Conservation (phyloP, 2,797 vertebrate species). For the Sebastes variabilis region DNA sequence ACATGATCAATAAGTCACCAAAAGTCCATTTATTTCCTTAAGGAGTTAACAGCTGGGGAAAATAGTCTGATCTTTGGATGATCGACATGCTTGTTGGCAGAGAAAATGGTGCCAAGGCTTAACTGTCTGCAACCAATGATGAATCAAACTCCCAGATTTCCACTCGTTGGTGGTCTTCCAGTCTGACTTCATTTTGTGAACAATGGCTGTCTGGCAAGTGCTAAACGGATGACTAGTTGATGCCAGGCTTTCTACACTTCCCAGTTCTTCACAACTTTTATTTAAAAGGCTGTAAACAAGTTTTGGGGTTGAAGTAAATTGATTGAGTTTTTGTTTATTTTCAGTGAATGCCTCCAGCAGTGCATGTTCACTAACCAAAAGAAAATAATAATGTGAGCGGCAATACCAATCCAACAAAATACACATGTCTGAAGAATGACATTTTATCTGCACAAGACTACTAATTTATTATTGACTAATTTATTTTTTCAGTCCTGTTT, state of each 20-base stretch:
- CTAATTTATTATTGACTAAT: conserved; percentile 2
- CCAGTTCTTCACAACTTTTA: background rate
- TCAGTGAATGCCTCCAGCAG: background rate
- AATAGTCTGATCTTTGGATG: background rate
- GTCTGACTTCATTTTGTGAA: background rate
- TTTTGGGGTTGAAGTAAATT: background rate
- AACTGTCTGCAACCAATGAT: background rate
- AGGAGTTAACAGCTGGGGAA: background rate
- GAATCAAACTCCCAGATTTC: background rate
- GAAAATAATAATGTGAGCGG: background rate
- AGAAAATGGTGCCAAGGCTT: background rate
- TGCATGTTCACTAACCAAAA: background rate
- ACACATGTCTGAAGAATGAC: background rate
- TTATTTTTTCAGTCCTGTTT: conserved; percentile 2
- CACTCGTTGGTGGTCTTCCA: background rate
- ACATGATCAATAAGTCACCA: background rate
- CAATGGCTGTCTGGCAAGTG: background rate
- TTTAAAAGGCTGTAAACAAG: background rate
- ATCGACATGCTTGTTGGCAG: background rate
- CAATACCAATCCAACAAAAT: background rate
- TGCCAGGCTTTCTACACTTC: background rate
- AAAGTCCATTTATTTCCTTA: background rate
- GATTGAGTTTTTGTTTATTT: conserved; percentile 9
- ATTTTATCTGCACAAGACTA: background rate
- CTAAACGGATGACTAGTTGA: background rate